Evolutionary conservation across 1,140 invertebrate species (phyloP).

Genomic region (Episyrphus balteatus): DNA sequence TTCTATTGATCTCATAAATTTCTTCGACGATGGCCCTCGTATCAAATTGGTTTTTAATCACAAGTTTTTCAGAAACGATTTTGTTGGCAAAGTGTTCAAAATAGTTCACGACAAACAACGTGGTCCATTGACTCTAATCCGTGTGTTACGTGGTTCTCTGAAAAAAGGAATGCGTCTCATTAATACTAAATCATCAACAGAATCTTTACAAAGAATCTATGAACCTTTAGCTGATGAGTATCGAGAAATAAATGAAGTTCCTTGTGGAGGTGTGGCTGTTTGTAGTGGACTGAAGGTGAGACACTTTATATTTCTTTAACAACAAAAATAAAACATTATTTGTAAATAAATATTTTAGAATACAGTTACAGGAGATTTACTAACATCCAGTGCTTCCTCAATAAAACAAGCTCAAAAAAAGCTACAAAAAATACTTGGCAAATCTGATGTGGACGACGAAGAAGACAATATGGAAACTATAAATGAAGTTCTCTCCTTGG

Average conservation of each 20-base stretch:
- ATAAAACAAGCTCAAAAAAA: slow-evolving; percentile 45
- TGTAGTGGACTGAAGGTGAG: slow-evolving; percentile 70
- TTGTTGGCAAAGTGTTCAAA: slow-evolving; percentile 83
- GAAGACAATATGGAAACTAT: slow-evolving; percentile 15
- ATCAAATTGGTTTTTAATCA: not conserved
- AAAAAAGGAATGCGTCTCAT: slow-evolving; percentile 43
- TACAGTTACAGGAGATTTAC: slow-evolving; percentile 76
- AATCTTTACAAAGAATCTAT: slow-evolving; percentile 66
- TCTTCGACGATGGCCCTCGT: too few relatives aligned
- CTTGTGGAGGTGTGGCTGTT: slow-evolving; percentile 81
- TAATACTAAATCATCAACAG: slow-evolving; percentile 33
- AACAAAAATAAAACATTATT: not conserved
- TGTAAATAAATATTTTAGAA: slow-evolving; percentile 29
- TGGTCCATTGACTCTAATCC: slow-evolving; percentile 76
- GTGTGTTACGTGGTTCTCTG: slow-evolving; percentile 77
- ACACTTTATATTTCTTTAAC: slow-evolving; percentile 5
- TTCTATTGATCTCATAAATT: too few relatives aligned
- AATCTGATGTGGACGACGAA: slow-evolving; percentile 7
- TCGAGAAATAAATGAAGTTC: slow-evolving; percentile 53
- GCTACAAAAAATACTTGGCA: slow-evolving; percentile 36
- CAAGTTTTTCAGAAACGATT: slow-evolving; percentile 42
- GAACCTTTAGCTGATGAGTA: slow-evolving; percentile 79
- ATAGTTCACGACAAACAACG: slow-evolving; percentile 81
- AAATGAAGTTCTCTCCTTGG: slow-evolving; percentile 40
- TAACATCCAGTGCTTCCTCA: slow-evolving; percentile 50